These are phyloP conservation scores for Melanocharis versteri DNA, from an alignment of 2,113 vertebrate species.

Conservation along the genomic window DNA sequence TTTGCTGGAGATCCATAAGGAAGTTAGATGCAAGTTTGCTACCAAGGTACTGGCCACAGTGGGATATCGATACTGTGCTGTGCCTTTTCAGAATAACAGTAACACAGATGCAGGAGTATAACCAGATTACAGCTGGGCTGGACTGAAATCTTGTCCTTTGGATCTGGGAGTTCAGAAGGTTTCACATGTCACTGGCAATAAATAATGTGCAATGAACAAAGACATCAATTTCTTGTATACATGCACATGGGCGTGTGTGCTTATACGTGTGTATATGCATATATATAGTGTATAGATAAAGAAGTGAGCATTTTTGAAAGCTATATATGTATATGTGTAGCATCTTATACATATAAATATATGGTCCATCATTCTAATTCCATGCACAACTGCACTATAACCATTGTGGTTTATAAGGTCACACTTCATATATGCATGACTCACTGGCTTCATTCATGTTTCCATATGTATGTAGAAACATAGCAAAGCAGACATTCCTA, in stretches of 20 bases:
- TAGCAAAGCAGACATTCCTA: constrained; percentile 99
- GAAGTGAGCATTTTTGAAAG: constrained; percentile 30
- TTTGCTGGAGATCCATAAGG: neutral
- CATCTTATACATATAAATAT: constrained; percentile 62
- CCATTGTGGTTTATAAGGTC: constrained; percentile 70
- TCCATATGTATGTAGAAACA: constrained; percentile 98
- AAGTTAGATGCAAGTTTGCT: neutral
- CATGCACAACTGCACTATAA: constrained; percentile 68
- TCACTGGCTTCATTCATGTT: constrained; percentile 95
- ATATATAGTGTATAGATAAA: neutral
- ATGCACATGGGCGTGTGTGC: neutral
- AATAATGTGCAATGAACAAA: neutral
- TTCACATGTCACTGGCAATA: neutral
- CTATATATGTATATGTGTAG: constrained; percentile 67
- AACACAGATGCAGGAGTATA: neutral
- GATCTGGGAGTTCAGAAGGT: neutral
- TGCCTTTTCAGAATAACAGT: neutral
- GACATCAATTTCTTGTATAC: neutral
- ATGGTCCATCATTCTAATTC: constrained; percentile 65
- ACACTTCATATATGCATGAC: constrained; percentile 86
- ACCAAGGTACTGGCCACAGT: neutral
- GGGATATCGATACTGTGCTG: neutral
- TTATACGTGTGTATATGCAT: constrained; percentile 14
- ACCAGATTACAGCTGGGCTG: neutral
- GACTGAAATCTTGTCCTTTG: neutral